Evolutionary conservation across 2,888 invertebrate species (phyloP), one percentile per base, ranked within the genome.

Genomic region (Girardia tigrina): DNA sequence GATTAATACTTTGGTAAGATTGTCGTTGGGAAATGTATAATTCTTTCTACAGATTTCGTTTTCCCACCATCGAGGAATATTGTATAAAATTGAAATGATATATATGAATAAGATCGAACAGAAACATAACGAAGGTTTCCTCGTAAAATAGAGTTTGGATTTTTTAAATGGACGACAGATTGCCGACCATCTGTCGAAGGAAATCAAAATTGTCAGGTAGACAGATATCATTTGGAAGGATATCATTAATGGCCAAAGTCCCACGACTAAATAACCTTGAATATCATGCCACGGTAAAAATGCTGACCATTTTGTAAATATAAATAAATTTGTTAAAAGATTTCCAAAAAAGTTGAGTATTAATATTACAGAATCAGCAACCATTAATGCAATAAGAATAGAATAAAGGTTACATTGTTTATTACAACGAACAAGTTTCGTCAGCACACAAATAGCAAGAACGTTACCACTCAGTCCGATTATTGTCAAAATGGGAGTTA

Each of bases 81-180:
- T 56, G n/a, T 56, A 56, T 2, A 56, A n/a, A 56, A 56, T 56
- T 4, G 56, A 56, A 56, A 56, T n/a, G n/a, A 56, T 56, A n/a
- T 56, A 56, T 56, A 56, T 56, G 4, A 56, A 16, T 20, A 56
- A 12, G 4, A 56, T 56, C n/a, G 56, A n/a, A n/a, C 8, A 56
- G n/a, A 20, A 23, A 16, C 56, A 56, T 20, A 56, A n/a, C 4
- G 56, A 56, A 20, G 56, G 23, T 56, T 56, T 56, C 56, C 56
- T 56, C 20, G 56, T 56, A 56, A 56, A 56, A 56, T 56, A 56
- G 56, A 56, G 56, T 56, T 56, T 56, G 4, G 56, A 56, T n/a
- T 56, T 56, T 56, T 56, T 56, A 56, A 56, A 56, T n/a, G 56
- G 56, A 12, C 56, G 56, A n/a, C 56, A 56, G 23, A 56, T 56